These are phyloP conservation scores for Ephialtes manifestator DNA, from an alignment of 2,888 invertebrate species.

Conservation along the genomic window DNA sequence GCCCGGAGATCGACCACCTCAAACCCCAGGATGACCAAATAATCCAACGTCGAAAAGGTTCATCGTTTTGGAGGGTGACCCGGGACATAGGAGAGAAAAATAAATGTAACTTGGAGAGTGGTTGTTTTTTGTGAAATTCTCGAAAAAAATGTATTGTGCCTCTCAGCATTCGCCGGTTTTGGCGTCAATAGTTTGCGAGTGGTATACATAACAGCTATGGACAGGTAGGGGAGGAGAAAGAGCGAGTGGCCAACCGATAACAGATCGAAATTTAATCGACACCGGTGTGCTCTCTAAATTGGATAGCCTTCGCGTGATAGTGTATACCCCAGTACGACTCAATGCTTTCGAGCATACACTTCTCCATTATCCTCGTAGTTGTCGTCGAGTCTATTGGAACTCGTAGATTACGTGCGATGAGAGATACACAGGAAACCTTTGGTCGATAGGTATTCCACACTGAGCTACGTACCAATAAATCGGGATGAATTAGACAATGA, in stretches of 20 bases:
- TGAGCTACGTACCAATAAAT: neutral
- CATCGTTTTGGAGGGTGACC: constrained; percentile 49
- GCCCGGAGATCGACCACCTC: constrained; percentile 58
- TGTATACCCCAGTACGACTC: constrained; percentile 23
- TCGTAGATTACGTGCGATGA: constrained; percentile 39
- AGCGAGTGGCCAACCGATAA: constrained; percentile 71
- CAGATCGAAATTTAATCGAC: constrained; percentile 79
- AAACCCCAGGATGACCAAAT: constrained; percentile 28
- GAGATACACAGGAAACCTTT: constrained; percentile 14
- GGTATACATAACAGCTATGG: constrained; percentile 36
- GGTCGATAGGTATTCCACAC: constrained; percentile 27
- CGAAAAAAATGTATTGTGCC: constrained; percentile 20
- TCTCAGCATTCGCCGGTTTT: constrained; percentile 31
- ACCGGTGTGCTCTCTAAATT: constrained; percentile 62
- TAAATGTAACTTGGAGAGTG: constrained; percentile 26
- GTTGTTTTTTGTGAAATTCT: constrained; percentile 21
- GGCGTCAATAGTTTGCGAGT: constrained; percentile 36
- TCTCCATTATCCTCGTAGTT: constrained; percentile 54
- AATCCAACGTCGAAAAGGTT: constrained; percentile 52
- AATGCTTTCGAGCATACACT: constrained; percentile 44
- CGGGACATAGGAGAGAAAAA: constrained; percentile 37
- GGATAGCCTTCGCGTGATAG: constrained; percentile 42
- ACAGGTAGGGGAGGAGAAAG: constrained; percentile 15
- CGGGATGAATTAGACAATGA: neutral
- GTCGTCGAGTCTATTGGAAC: constrained; percentile 38